Base-by-base conservation (phyloP, 2,113 vertebrate genomes). In the Tetraodon nigroviridis region DNA sequence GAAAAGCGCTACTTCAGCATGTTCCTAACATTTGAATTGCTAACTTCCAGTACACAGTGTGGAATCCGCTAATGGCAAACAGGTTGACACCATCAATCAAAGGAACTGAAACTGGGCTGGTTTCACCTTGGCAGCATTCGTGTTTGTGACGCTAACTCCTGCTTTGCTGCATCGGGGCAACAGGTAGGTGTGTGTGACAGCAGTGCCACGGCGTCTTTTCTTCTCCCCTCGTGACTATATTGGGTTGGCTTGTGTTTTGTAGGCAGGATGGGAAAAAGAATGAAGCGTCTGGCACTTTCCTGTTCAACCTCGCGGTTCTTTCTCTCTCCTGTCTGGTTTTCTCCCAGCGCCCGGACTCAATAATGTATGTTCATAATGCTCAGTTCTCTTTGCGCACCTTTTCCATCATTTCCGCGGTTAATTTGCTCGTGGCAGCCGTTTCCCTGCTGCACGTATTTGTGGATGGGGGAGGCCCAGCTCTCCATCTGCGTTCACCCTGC, bases 321-420 rank as follows among this genome's bases (percentile, higher is more conserved):
- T 16, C 32, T 40, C 16, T 47, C 48, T 61, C 60, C 32, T 27
- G 48, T 73, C 57, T 51, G 0, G 27, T 73, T 75, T 67, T 73
- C 47, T 64, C 49, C 29, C 64, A 15, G 63, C 55, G 58, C 51
- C 51, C 73, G 49, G 18, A 55, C 68, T 63, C 63, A 63, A 67
- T 84, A 80, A 87, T 80, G 64, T 65, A 81, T 84, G 75, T 79
- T 83, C 61, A 77, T 73, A 24, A 81, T 79, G 73, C 64, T 76
- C 68, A 61, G 29, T 62, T 68, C 59, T 16, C 51, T 75, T 71
- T 55, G 63, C 1, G 13, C 56, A 64, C 55, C 68, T 72, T 76
- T 84, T 82, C 66, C 65, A 74, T 84, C 55, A 81, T 77, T 51
- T 60, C 32, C 61, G 61, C 47, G 24, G 67, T 75, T 82, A 73